These are phyloP conservation scores for Papilio machaon DNA, from an alignment of 1,140 invertebrate genomes.

Conservation along the genomic window DNA sequence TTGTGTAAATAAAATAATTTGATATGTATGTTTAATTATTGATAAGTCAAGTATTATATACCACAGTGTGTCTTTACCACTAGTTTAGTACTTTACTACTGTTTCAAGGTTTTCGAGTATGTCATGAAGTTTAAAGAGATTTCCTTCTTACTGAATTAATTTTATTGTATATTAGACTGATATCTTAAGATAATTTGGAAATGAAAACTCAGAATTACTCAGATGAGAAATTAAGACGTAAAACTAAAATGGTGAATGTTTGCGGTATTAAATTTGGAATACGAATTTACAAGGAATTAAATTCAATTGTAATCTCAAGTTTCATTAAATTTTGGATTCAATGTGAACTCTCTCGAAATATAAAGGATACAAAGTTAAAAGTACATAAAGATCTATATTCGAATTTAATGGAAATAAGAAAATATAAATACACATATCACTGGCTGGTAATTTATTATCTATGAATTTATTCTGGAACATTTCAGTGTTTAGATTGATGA, in stretches of 20 bases:
- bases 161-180: conserved; percentile 32
- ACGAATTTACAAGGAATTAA: too few relatives aligned
- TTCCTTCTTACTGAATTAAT: conserved; percentile 11
- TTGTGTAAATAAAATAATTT: conserved; percentile 7
- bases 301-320: too few relatives aligned
- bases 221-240: background rate
- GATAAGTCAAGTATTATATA: background rate
- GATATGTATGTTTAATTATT: background rate
- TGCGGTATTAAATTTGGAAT: background rate
- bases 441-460: too few relatives aligned
- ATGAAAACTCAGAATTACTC: background rate
- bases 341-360: background rate
- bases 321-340: background rate
- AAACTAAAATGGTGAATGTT: background rate
- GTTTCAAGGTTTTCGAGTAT: conserved; percentile 1
- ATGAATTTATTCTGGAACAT: too few relatives aligned
- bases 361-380: too few relatives aligned
- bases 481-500: too few relatives aligned
- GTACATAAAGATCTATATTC: too few relatives aligned
- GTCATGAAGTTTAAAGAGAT: conserved; percentile 7
- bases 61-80: background rate
- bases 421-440: too few relatives aligned
- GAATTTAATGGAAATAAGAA: too few relatives aligned
- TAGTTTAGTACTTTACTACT: background rate
- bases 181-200: conserved; percentile 19